Percentiles rank a stretch among this genome's conserved stretches.
Evolutionary conservation across 2,797 vertebrate species (phyloP).

Genomic region (Rhinella marina): DNA sequence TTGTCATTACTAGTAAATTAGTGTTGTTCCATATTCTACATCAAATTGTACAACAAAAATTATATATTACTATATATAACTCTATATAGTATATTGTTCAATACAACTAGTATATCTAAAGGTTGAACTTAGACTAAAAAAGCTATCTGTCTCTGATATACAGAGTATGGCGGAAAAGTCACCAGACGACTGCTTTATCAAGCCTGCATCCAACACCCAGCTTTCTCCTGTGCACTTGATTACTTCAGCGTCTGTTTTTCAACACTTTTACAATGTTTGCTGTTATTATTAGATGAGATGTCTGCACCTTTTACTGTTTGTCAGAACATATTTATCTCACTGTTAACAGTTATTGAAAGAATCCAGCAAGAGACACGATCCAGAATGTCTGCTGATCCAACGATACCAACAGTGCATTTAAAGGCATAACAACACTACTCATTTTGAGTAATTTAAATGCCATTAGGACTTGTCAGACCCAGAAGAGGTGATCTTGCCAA

Average conservation of each 20-base stretch:
- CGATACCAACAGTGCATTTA: not conserved
- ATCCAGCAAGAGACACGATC: not conserved
- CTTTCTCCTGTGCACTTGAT: not conserved
- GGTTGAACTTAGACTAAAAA: too few relatives aligned
- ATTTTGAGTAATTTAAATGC: conserved; percentile 17
- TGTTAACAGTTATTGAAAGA: conserved; percentile 30
- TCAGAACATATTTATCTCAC: conserved; percentile 26
- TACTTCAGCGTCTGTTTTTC: conserved; percentile 9
- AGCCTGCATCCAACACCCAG: not conserved
- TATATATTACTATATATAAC: too few relatives aligned
- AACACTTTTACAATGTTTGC: conserved; percentile 35
- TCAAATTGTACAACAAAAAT: too few relatives aligned
- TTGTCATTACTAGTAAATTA: too few relatives aligned
- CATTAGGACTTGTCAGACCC: conserved; percentile 35
- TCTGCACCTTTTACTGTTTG: conserved; percentile 22
- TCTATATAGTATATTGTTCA: too few relatives aligned
- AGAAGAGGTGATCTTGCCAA: conserved; percentile 26
- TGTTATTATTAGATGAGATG: conserved; percentile 51
- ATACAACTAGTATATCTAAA: too few relatives aligned
- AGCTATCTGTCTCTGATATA: too few relatives aligned
- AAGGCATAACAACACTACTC: not conserved
- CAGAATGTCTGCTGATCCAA: not conserved
- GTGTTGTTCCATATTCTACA: too few relatives aligned
- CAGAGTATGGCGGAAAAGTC: too few relatives aligned
- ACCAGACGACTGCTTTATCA: too few relatives aligned